These are phyloP conservation scores for Anas georgica DNA, from an alignment of 2,797 vertebrate genomes.

Conservation along the genomic window DNA sequence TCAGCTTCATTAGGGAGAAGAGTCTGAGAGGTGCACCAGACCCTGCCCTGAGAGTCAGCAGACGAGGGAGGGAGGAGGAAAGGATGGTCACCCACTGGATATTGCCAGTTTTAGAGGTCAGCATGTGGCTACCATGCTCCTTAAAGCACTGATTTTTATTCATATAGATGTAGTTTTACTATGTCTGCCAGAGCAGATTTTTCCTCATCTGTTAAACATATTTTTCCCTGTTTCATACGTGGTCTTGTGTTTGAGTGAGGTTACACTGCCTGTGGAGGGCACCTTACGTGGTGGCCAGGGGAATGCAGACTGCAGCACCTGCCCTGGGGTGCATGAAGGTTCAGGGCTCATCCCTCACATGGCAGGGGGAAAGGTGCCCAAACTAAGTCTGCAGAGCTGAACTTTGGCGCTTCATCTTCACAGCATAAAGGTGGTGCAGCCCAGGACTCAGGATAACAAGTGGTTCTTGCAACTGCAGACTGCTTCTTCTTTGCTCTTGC, in stretches of 20 bases:
- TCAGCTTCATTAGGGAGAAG: background rate
- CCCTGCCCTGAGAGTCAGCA: background rate
- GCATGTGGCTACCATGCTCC: background rate
- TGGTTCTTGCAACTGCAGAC: background rate
- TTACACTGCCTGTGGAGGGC: background rate
- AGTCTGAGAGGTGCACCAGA: background rate
- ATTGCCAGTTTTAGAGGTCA: background rate
- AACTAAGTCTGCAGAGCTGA: background rate
- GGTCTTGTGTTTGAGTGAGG: background rate
- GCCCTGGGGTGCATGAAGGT: too few relatives aligned
- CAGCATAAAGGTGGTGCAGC: background rate
- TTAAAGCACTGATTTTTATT: background rate
- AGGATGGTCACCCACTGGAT: rapidly evolving
- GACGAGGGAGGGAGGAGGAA: background rate
- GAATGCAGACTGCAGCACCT: too few relatives aligned
- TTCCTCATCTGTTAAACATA: background rate
- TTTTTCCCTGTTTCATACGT: background rate
- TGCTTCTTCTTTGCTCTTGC: background rate
- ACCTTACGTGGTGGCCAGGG: too few relatives aligned
- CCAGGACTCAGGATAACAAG: background rate
- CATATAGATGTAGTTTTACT: background rate
- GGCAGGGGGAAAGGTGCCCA: background rate
- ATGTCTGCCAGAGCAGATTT: background rate
- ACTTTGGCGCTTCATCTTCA: background rate
- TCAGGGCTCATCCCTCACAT: background rate